A percentile compares a stretch with the other conserved stretches of the same genome.
Conservation (phyloP, 2,888 invertebrate species). For the Busseola fusca region DNA sequence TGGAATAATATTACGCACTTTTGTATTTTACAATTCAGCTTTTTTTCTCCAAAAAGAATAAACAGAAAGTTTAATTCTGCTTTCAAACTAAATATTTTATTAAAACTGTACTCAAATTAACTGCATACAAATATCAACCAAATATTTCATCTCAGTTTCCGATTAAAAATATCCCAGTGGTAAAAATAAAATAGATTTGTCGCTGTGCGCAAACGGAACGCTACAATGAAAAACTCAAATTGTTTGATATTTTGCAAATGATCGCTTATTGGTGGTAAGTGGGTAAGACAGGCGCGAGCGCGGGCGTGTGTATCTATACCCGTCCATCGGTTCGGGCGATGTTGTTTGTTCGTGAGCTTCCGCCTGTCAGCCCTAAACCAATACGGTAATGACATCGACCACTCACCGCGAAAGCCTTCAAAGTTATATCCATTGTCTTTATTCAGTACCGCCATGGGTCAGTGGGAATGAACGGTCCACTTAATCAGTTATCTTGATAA, state of each 20-base stretch:
- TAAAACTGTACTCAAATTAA: not conserved
- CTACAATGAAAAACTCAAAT: conserved; percentile 37
- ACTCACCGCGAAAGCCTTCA: conserved; percentile 71
- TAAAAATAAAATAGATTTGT: conserved; percentile 9
- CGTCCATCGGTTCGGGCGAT: conserved; percentile 62
- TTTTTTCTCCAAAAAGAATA: not conserved
- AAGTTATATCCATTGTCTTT: conserved; percentile 69
- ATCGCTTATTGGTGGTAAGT: conserved; percentile 61
- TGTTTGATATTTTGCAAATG: conserved; percentile 56
- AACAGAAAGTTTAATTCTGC: not conserved
- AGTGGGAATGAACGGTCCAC: conserved; percentile 66
- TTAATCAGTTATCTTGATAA: conserved; percentile 68
- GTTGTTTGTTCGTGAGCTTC: conserved; percentile 74
- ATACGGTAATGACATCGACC: conserved; percentile 77
- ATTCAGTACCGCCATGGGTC: conserved; percentile 65
- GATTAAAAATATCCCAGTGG: not conserved
- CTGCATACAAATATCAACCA: not conserved
- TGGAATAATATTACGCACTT: not conserved
- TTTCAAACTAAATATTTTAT: conserved; percentile 5
- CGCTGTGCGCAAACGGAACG: not conserved
- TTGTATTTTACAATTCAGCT: not conserved
- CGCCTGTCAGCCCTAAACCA: conserved; percentile 76
- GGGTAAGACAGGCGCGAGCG: not conserved
- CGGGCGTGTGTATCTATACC: conserved; percentile 57
- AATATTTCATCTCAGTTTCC: conserved; percentile 9